Evolutionary conservation across 2,888 invertebrate genomes (phyloP), one percentile per base, ranked within the genome.

Genomic region (Hydroisotoma schaefferi): DNA sequence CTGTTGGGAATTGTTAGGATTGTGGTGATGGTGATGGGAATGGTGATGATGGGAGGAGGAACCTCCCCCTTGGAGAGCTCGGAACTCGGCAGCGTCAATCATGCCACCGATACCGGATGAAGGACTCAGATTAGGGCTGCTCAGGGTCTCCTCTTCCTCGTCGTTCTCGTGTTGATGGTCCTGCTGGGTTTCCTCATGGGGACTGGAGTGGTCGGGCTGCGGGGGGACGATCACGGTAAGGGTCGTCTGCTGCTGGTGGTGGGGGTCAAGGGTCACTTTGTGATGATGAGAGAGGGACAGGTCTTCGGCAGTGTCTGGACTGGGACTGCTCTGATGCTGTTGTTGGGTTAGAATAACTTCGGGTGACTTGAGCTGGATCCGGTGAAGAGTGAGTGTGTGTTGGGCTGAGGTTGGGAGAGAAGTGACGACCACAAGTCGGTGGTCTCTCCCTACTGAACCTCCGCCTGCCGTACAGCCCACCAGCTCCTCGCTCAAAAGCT

Each of bases 221-320:
- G 43, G 43, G 43, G 43, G 23, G 23, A 47, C 26, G 47, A 47
- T 47, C 6, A 25, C 47, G 25, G 43, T 56, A 37, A 54, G 54
- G 55, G 55, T 62, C 43, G 52, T 51, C 44, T 53, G 51, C 52
- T 57, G 53, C 47, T 60, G 53, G 29, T 37, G 56, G 43, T 53
- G 37, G 6, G 5, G 47, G n/a, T n/a, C n/a, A 15, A 47, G 20
- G 6, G 6, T 47, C 55, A 55, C 58, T 52, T 59, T 59, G 22
- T 44, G 47, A 38, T 61, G 46, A 38, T 61, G 46, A 25, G 61
- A 44, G 29, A 68, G 55, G 56, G 69, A 69, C 40, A 71, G 57
- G 59, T 71, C 71, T 60, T 71, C 71, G 20, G 71, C 71, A 54
- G 69, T 66, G 26, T 69, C 69, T 58, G 68, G 69, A 25, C 61